Percentiles rank a stretch among this genome's conserved stretches.
These are phyloP conservation scores for Microtus ochrogaster DNA, from an alignment of 2,113 vertebrate species.

Conservation along the genomic window DNA sequence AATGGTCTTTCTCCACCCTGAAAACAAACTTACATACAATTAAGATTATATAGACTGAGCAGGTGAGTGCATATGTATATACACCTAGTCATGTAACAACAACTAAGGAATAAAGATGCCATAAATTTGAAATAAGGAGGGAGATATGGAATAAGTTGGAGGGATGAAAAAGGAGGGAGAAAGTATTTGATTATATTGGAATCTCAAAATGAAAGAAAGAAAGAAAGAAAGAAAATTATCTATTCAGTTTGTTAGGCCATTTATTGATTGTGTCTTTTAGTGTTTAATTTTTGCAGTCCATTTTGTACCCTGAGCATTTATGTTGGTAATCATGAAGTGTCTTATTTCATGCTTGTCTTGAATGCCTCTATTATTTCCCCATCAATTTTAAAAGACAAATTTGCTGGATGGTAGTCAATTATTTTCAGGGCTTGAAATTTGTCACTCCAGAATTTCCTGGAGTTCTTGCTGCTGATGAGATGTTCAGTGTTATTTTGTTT, in stretches of 20 bases:
- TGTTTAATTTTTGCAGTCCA: neutral
- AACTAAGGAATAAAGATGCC: neutral
- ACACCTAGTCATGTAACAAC: neutral
- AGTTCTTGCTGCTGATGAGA: neutral
- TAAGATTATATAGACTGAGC: neutral
- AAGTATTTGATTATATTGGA: neutral
- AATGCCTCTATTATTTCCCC: neutral
- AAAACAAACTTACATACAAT: neutral
- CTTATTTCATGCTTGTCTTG: neutral
- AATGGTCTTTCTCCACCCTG: neutral
- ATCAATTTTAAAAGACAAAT: neutral
- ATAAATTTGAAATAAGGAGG: neutral
- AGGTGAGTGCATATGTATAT: neutral
- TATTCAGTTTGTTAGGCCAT: neutral
- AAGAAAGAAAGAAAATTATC: neutral
- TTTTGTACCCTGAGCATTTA: neutral
- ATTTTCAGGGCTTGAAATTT: neutral
- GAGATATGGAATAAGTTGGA: neutral
- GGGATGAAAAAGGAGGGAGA: accelerated
- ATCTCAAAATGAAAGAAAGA: neutral
- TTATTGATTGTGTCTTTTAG: neutral
- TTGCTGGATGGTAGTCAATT: neutral
- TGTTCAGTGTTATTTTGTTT: too few relatives aligned
- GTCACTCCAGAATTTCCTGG: neutral
- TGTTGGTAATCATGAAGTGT: neutral